phyloP scores from a whole-genome alignment of 1,140 invertebrate genomes.

The Trigoniulus corallinus region DNA sequence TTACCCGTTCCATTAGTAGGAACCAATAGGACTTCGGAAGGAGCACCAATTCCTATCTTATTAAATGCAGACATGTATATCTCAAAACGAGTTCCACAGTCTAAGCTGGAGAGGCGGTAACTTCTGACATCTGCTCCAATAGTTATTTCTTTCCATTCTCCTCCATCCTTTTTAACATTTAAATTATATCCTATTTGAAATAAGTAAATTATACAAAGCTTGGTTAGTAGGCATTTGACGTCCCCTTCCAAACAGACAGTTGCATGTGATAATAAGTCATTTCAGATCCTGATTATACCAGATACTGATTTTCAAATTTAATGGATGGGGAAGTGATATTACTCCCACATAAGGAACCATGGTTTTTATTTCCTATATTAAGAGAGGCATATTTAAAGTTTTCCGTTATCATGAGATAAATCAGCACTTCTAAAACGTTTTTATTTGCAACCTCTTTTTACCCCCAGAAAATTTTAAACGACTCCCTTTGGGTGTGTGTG shows the following conservation, averaged over 20 bases:
- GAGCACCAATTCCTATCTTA: constrained; percentile 19
- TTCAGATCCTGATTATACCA: not conserved
- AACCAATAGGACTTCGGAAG: constrained; percentile 12
- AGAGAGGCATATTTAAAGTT: no score
- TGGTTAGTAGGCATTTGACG: no score
- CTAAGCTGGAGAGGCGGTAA: constrained; percentile 12
- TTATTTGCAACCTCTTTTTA: no score
- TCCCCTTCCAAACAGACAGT: not conserved
- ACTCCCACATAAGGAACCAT: no score
- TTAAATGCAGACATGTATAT: constrained; percentile 31
- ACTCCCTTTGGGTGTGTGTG: no score
- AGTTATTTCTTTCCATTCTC: constrained; percentile 14
- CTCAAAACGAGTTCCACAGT: constrained; percentile 24
- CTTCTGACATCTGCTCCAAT: constrained; percentile 10
- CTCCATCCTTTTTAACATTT: constrained; percentile 12
- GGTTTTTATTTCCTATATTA: no score
- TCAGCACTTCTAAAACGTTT: no score
- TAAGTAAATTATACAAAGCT: not conserved
- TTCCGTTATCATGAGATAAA: no score
- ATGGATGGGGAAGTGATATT: no score
- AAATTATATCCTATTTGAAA: constrained; percentile 13
- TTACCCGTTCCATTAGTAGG: constrained; percentile 10
- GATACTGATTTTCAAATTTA: not conserved
- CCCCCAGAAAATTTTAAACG: no score
- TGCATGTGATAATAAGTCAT: not conserved